Base-by-base conservation (phyloP, 2,113 vertebrate genomes). In the Hystrix cristata region DNA sequence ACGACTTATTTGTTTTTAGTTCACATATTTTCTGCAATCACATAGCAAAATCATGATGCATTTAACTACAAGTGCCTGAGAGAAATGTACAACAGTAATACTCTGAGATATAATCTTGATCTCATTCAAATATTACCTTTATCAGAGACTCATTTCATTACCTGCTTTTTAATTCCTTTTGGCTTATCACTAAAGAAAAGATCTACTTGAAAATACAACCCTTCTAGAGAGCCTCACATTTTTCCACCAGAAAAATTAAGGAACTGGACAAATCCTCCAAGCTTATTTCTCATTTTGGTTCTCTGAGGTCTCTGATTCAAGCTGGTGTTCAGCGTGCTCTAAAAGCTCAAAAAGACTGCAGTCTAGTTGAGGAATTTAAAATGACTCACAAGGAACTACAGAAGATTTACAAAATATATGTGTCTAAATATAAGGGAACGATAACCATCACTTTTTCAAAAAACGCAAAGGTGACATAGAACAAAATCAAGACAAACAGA, bases 161-260 rank as follows among this genome's bases (percentile, higher is more conserved):
- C 13, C 67, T 46, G 74, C 31, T 23, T 95, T 90, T 80, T 80
- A 83, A 91, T 82, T 92, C 81, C 67, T 96, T 89, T 87, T 60
- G 84, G 59, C 38, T 90, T 43, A 59, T 55, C 51, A 82, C 21
- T 79, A 21, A 38, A 81, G 31, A 94, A 48, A 21, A 72, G 67
- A n/a, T 87, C 74, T 91, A 86, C 51, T 14, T 79, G n/a, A 92
- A 96, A 95, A 95, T 3, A 71, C 3, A 4, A 79, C 16, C 34
- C 78, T 93, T 74, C 18, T 60, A 34, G 12, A 94, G 71, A 62
- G 25, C 55, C 6, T 67, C 25, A 71, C 5, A 79, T 53, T 34
- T 92, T 48, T 48, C 55, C 19, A 82, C 15, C 18, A 69, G 27
- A 48, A 96, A 79, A 90, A 62, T 85, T 86, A 85, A 95, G 34